Base-by-base conservation (phyloP, 2,113 vertebrate species). In the Lophochroa leadbeateri region DNA sequence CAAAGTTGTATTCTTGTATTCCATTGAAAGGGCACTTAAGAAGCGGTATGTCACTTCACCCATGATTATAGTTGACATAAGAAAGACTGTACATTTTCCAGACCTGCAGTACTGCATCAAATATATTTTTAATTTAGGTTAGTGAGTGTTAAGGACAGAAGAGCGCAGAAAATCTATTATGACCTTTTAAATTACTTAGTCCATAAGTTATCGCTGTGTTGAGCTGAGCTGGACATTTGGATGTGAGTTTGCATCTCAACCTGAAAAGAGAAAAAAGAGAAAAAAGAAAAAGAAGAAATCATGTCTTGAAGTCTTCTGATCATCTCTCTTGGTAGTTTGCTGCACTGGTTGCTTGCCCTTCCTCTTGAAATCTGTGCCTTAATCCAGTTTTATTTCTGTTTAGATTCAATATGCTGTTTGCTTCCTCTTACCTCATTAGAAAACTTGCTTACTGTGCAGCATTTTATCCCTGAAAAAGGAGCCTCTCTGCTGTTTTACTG, bases 11-110 rank as follows among this genome's bases (percentile, higher is more conserved):
- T 78, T 89, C 86, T 69, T 94, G 94, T 78, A 8, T 15, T 89
- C 82, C 71, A 77, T 29, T 80, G 82, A 95, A 96, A 95, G 95
- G 86, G 64, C 86, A 84, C 31, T 76, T 81, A 10, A 72, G 87
- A 95, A 93, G 86, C 94, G 95, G 10, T 53, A 24, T 90, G 72
- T 79, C 72, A 49, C 65, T 82, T 88, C 43, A 61, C 33, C 47
- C 44, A 3, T 53, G 82, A 28, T 18, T 19, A 1, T 49, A 83
- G 65, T 33, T 58, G 68, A 9, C 0, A 14, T 37, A 78, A 84
- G 60, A 92, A 74, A 70, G 43, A 72, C 11, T 27, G 1, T 57
- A 7, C 41, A 17, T 72, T 90, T 93, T 86, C 61, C 35, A 83
- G 63, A 74, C 41, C 24, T 88, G 46, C 35, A 67, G 55, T 61